These are phyloP conservation scores for Micromesistius poutassou DNA, from an alignment of 2,797 vertebrate species.

Conservation along the genomic window DNA sequence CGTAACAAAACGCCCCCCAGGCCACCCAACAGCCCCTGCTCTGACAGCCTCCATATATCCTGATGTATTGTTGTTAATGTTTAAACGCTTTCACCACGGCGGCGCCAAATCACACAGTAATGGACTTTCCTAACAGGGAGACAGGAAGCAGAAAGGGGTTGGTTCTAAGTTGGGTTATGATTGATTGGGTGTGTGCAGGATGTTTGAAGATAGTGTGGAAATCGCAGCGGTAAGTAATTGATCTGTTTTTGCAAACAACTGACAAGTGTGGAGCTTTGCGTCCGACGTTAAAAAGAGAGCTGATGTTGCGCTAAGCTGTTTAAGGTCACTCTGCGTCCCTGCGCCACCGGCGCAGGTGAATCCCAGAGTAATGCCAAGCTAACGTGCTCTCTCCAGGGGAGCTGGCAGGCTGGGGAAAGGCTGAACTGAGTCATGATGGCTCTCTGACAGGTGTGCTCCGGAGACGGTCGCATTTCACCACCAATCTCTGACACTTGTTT, in stretches of 20 bases:
- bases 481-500: constrained; percentile 73
- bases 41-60: constrained; percentile 68
- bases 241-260: constrained; percentile 42
- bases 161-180: not conserved
- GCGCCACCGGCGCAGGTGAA: constrained; percentile 53
- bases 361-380: constrained; percentile 58
- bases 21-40: constrained; percentile 2
- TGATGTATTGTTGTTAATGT: constrained; percentile 74
- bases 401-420: constrained; percentile 46
- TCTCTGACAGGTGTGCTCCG: constrained; percentile 41
- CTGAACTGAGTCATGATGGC: constrained; percentile 5
- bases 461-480: constrained; percentile 54
- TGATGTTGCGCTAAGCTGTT: constrained; percentile 68
- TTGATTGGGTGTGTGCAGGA: not conserved
- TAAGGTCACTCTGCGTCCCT: constrained; percentile 62
- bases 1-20: constrained; percentile 49
- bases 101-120: not conserved
- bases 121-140: not conserved
- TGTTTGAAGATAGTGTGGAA: not conserved
- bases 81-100: constrained; percentile 64
- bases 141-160: not conserved
- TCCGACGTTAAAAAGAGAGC: constrained; percentile 34
- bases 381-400: constrained; percentile 45
- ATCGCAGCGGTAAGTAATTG: too few relatives aligned
- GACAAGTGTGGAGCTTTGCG: constrained; percentile 60